Evolutionary conservation across 1,140 invertebrate species (phyloP), one percentile per base, ranked within the genome.

Genomic region (Carposina sasakii): DNA sequence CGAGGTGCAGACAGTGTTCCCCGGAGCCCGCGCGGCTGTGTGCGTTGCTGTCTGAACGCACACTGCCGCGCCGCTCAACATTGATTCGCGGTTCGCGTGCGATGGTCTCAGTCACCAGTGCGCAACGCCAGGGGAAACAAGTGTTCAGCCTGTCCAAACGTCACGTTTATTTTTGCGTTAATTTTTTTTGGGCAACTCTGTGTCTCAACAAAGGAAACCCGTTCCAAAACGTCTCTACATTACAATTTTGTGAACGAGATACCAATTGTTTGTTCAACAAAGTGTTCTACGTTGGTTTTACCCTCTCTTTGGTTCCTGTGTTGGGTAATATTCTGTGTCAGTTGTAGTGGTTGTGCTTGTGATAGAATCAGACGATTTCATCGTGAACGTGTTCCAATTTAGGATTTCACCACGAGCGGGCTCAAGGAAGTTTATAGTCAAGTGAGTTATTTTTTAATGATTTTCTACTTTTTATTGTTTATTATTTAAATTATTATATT

Each of bases 371-470:
- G 60, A 76, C 67, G 60, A 73, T 81, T 79, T 79, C 65, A 65
- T 76, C 69, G 77, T 48, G 64, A 73, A 79, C 72, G 76, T 83
- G 76, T 77, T 75, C 71, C 69, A 71, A 67, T 74, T 81, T 74
- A 53, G 77, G 71, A 79, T 76, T 83, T 83, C 79, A 83, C 64
- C 79, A 83, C 79, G 79, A 83, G 75, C 76, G 79, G 79, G 74
- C 70, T 83, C 54, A 81, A 83, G 73, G 77, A 83, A 76, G 63
- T 83, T 69, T 83, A 83, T 71, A 73, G 79, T 74, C 79, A 81
- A 79, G 79, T 83, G 60, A 76, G 79, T 75, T 63, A n/a, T n/a
- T n/a, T n/a, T n/a, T n/a, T n/a, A n/a, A n/a, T n/a, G n/a, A n/a
- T n/a, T n/a, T n/a, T n/a, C n/a, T n/a, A n/a, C n/a, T n/a, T n/a